Percentiles rank a stretch among this genome's conserved stretches.
These are phyloP conservation scores for Xanthorhoe designata DNA, from an alignment of 2,888 invertebrate genomes.

Conservation along the genomic window DNA sequence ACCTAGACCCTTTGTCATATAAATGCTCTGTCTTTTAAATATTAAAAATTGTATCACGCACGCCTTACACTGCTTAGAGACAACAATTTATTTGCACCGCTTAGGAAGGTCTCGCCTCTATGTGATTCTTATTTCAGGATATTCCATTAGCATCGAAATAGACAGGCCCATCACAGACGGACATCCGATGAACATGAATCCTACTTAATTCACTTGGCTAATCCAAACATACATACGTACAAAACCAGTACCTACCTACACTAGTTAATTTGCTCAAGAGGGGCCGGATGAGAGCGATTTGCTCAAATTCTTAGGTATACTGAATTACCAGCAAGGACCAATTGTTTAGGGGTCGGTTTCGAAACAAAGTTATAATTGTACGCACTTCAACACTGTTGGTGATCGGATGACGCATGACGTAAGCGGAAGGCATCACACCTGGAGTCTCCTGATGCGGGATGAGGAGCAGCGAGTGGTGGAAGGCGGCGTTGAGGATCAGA, in stretches of 20 bases:
- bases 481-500: constrained; percentile 90
- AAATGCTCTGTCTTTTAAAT: too few species aligned
- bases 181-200: constrained; percentile 67
- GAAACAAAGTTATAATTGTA: constrained; percentile 50
- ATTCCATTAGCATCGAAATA: constrained; percentile 34
- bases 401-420: constrained; percentile 90
- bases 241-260: constrained; percentile 62
- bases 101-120: constrained; percentile 37
- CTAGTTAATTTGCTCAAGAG: constrained; percentile 75
- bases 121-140: constrained; percentile 38
- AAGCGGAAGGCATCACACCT: constrained; percentile 90
- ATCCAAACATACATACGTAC: constrained; percentile 71
- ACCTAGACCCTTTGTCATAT: constrained; percentile 26
- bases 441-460: constrained; percentile 93
- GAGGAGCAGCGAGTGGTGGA: constrained; percentile 92
- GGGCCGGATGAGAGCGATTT: constrained; percentile 83
- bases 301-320: constrained; percentile 81
- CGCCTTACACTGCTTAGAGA: constrained; percentile 35
- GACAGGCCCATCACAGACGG: constrained; percentile 49
- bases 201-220: constrained; percentile 78
- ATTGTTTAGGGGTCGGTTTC: constrained; percentile 65
- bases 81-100: constrained; percentile 48
- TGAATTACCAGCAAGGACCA: constrained; percentile 66
- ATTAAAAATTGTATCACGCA: constrained; percentile 20
- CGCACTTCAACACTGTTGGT: constrained; percentile 89